phyloP scores from a whole-genome alignment of 2,113 vertebrate species.

The Antechinus stuartii region DNA sequence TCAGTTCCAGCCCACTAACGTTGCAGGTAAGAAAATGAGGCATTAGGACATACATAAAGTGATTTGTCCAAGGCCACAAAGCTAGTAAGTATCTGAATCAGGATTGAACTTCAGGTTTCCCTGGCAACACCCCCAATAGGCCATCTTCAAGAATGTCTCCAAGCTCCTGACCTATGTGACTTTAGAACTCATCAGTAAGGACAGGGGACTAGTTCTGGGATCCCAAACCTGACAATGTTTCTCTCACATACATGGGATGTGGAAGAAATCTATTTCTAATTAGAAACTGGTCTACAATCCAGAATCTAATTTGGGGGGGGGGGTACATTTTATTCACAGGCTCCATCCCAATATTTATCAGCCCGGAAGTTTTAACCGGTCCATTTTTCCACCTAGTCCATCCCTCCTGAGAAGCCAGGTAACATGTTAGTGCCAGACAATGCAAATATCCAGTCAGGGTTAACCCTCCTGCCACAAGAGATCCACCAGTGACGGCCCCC shows the following conservation, averaged over 20 bases:
- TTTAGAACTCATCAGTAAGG: neutral
- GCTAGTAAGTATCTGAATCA: too few species aligned
- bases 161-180: neutral
- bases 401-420: neutral
- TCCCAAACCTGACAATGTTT: neutral
- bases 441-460: neutral
- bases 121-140: too few species aligned
- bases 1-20: too few species aligned
- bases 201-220: neutral
- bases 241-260: neutral
- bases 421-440: neutral
- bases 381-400: neutral
- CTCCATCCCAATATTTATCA: neutral
- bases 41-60: too few species aligned
- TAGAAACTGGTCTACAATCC: neutral
- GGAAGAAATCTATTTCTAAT: neutral
- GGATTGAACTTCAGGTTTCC: too few species aligned
- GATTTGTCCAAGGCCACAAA: too few species aligned
- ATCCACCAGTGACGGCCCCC: neutral
- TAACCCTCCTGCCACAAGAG: neutral
- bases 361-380: neutral
- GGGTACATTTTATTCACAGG: neutral
- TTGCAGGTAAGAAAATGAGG: too few species aligned
- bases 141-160: too few species aligned
- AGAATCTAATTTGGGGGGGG: neutral